phyloP scores from a whole-genome alignment of 2,113 vertebrate genomes.

The Passerina amoena region DNA sequence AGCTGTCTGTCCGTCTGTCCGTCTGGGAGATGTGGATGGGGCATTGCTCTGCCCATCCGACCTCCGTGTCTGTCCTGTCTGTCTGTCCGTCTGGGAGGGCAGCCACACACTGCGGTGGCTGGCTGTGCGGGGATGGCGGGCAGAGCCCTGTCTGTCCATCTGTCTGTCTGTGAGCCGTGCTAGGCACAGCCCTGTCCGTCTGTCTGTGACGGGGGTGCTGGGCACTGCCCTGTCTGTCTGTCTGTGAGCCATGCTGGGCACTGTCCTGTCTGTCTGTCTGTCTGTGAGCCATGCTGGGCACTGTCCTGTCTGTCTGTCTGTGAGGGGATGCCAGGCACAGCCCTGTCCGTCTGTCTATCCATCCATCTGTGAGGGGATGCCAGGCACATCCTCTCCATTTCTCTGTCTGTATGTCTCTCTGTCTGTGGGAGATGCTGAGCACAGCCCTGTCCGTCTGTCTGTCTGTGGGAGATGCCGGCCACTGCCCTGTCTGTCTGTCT shows the following conservation, averaged over 20 bases:
- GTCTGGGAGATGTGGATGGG: neutral
- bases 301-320: neutral
- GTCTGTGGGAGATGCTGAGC: neutral
- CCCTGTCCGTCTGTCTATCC: neutral
- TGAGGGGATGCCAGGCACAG: neutral
- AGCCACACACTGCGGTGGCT: neutral
- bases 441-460: no score
- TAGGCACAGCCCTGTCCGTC: neutral
- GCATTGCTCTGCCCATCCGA: neutral
- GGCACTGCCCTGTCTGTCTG: no score
- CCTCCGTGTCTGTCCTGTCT: neutral
- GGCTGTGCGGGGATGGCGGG: neutral
- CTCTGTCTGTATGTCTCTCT: no score
- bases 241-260: neutral
- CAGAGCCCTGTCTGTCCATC: neutral
- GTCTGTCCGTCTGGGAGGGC: neutral
- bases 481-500: neutral
- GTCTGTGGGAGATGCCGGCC: no score
- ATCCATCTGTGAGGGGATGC: no score
- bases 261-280: neutral
- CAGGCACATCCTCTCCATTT: neutral
- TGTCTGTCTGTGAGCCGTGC: neutral
- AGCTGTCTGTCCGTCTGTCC: neutral
- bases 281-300: neutral
- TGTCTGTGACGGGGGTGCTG: no score